Base-by-base conservation (phyloP, 2,888 invertebrate species). In the Eupithecia inturbata region DNA sequence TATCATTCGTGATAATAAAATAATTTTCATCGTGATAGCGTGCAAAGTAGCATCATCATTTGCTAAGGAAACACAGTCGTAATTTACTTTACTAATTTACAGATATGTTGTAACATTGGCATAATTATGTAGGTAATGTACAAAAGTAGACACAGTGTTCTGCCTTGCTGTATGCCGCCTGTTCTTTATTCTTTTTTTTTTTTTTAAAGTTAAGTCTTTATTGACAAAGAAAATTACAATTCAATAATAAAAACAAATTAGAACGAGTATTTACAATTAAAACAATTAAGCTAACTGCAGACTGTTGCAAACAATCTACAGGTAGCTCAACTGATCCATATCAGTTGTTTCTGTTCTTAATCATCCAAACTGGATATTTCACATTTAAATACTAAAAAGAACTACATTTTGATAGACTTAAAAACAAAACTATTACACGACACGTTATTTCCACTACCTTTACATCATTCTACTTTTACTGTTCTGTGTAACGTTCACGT, bases 401-500 rank as follows among this genome's bases (percentile, higher is more conserved):
- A 53, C 22, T 22, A 53, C n/a, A 53, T 53, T 22, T 53, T 12
- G n/a, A 53, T 53, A 49, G 49, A n/a, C 49, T 49, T 49, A 49
- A 49, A 16, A 49, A 49, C 49, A 49, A 71, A 73, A 39, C 67
- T 41, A 10, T 49, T 39, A 69, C 63, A 1, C 1, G 49, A 74
- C 71, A 70, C 31, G 71, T 63, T 66, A 67, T 69, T 71, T 76
- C 75, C 70, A 74, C 70, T 64, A 67, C 2, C 57, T 62, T 69
- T 76, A 71, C 76, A 75, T 79, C 49, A 53, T 53, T 53, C 76
- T 66, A 72, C 66, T 79, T 79, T 78, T 78, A 82, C 80, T 73
- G 76, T 69, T 77, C 80, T 80, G 81, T 79, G 81, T 79, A 82
- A 83, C 78, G 80, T 82, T 85, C 82, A 80, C 80, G 83, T 87